Percentiles rank a stretch among this genome's conserved stretches.
phyloP scores from a whole-genome alignment of 1,140 invertebrate genomes.

The Drosophila malerkotliana region DNA sequence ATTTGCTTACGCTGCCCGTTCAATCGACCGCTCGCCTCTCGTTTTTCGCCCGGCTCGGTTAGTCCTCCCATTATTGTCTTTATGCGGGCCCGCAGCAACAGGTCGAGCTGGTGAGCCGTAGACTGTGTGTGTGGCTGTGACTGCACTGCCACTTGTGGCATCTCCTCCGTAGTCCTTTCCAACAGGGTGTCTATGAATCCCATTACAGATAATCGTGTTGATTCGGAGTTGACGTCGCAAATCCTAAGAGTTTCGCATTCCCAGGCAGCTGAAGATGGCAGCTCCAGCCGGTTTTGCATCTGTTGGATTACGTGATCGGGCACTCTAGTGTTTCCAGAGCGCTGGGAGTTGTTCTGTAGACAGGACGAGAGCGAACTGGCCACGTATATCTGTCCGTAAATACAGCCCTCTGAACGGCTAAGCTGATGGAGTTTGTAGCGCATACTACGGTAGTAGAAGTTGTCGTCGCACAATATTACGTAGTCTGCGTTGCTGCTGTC shows the following conservation, averaged over 20 bases:
- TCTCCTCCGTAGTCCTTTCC: background rate
- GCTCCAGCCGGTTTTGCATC: conserved; percentile 60
- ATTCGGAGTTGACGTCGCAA: background rate
- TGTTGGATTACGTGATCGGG: conserved; percentile 35
- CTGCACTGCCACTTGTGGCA: no score
- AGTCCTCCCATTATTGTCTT: conserved; percentile 3
- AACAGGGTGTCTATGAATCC: conserved; percentile 24
- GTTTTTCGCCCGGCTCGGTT: background rate
- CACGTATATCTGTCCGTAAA: conserved; percentile 60
- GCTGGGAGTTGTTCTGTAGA: conserved; percentile 38
- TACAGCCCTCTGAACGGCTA: conserved; percentile 23
- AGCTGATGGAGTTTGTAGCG: conserved; percentile 65
- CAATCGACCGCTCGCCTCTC: conserved; percentile 3
- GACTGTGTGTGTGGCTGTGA: conserved; percentile 26
- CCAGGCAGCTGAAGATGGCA: conserved; percentile 42
- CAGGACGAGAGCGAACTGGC: conserved; percentile 16
- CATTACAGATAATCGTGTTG: background rate
- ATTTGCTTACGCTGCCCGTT: conserved; percentile 57
- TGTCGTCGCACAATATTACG: conserved; percentile 74
- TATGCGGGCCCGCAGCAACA: conserved; percentile 45
- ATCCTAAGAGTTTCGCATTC: conserved; percentile 47
- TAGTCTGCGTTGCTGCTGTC: background rate
- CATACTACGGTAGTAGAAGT: conserved; percentile 78
- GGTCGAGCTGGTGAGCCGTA: conserved; percentile 37
- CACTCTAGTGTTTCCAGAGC: conserved; percentile 17